phyloP scores from a whole-genome alignment of 2,113 vertebrate genomes.

The Crocuta crocuta region DNA sequence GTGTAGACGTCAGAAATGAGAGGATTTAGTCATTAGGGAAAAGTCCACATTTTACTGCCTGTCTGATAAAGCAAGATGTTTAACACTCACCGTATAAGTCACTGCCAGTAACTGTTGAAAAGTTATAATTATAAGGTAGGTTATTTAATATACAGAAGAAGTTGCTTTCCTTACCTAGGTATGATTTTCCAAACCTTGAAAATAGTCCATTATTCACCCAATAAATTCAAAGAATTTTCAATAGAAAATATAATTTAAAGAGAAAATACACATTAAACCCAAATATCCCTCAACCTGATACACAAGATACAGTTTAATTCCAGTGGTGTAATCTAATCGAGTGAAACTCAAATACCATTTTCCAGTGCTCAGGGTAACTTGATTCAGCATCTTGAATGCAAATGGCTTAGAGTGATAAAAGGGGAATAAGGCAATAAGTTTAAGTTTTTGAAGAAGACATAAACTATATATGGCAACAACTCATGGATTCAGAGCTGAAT shows the following conservation, averaged over 20 bases:
- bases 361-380: neutral
- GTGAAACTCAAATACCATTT: neutral
- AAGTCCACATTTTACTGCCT: neutral
- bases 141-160: neutral
- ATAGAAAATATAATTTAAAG: conserved; percentile 33
- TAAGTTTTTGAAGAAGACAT: neutral
- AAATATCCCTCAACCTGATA: neutral
- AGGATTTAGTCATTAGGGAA: neutral
- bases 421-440: neutral
- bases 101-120: neutral
- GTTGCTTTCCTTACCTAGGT: neutral
- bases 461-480: neutral
- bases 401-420: neutral
- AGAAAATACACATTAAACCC: neutral
- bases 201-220: neutral
- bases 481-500: neutral
- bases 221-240: conserved; percentile 48
- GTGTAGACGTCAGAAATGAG: neutral
- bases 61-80: neutral
- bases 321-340: neutral
- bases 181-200: neutral
- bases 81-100: neutral
- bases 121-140: neutral
- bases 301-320: neutral
- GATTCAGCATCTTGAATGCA: neutral